Evolutionary conservation across 2,888 invertebrate species (phyloP), one percentile per base, ranked within the genome.

Genomic region (Sepioteuthis lessoniana): DNA sequence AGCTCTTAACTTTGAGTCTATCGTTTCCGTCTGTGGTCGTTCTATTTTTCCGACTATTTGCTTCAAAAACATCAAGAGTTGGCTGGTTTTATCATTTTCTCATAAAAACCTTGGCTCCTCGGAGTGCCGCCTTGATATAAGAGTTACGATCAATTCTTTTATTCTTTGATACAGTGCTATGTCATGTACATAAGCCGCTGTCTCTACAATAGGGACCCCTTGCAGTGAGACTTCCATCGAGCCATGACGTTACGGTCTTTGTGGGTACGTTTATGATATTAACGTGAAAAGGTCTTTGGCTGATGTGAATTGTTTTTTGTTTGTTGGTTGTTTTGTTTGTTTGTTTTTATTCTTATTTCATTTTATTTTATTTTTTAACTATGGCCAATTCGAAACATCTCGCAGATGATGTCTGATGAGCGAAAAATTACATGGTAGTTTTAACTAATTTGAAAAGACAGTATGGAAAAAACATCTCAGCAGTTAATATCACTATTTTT

Each of bases 81-180:
- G 76, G n/a, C 76, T 76, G 76, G 76, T 76, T 76, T 76, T n/a
- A 76, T 76, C 76, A 76, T 76, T 76, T 76, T 76, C 76, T 76
- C 76, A 76, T 76, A 76, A 76, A 55, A 76, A 35, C 13, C 19
- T 2, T 16, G 76, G 35, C 76, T 76, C n/a, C 76, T n/a, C n/a
- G 13, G 76, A 76, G 76, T n/a, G 35, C n/a, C 76, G 76, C 76
- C 76, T 76, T 76, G 10, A 76, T 76, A 76, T 76, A 76, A 76
- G n/a, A 10, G 3, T n/a, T 76, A 76, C n/a, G 76, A 76, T 76
- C n/a, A 76, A 76, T 76, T 76, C n/a, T 76, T 76, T 76, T 76
- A 76, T 76, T 76, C n/a, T 76, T 76, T 76, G 76, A 76, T 76
- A 76, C n/a, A 76, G n/a, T 76, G 76, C 76, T 76, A n/a, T 76